Percentiles rank a stretch among this genome's conserved stretches.
phyloP scores from a whole-genome alignment of 2,113 vertebrate genomes.

The Laticauda colubrina region DNA sequence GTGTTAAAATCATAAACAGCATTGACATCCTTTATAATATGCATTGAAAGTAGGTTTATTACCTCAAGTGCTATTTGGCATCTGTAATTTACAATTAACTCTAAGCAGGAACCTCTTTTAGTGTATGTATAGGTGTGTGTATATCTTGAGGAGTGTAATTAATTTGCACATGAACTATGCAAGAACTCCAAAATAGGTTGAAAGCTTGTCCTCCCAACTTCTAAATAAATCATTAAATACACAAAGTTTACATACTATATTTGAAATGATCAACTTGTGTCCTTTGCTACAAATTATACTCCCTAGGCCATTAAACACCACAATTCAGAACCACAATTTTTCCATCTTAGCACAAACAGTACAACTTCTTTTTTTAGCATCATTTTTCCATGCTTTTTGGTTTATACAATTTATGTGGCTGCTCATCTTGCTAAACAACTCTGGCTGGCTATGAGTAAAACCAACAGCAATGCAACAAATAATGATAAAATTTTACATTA shows the following conservation, averaged over 20 bases:
- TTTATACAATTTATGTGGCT: not conserved
- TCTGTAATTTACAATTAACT: not conserved
- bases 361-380: not conserved
- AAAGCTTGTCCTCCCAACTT: constrained; percentile 42
- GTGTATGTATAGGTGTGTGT: not conserved
- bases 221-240: constrained; percentile 51
- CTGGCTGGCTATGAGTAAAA: not conserved
- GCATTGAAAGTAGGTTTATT: not conserved
- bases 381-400: not conserved
- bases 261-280: not conserved
- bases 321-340: not conserved
- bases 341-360: not conserved
- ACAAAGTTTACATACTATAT: constrained; percentile 4
- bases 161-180: not conserved
- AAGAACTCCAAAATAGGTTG: constrained; percentile 41
- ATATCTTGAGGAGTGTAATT: not conserved
- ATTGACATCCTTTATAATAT: not conserved
- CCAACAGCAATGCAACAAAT: not conserved
- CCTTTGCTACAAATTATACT: not conserved
- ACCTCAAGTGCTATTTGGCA: not conserved
- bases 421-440: not conserved
- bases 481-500: not conserved
- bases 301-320: not conserved
- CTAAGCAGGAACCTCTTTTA: not conserved
- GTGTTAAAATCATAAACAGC: not conserved